phyloP scores from a whole-genome alignment of 1,140 invertebrate species.

The Drosophila setifemur region DNA sequence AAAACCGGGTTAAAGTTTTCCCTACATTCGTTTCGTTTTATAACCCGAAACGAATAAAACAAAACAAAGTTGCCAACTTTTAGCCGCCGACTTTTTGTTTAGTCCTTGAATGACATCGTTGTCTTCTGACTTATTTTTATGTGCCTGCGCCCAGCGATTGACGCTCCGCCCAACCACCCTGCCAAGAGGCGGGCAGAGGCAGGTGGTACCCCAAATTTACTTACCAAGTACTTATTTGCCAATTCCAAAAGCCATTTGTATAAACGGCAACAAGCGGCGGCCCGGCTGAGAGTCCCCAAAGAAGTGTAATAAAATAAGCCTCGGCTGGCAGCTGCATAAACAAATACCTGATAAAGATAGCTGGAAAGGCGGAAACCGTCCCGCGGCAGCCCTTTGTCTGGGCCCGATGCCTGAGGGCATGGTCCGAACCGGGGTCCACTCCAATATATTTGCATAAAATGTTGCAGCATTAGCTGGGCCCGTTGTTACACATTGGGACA shows the following conservation, averaged over 20 bases:
- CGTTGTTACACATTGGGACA: conserved; percentile 47
- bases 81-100: conserved; percentile 54
- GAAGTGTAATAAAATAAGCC: conserved; percentile 73
- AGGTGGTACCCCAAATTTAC: conserved; percentile 64
- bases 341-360: conserved; percentile 70
- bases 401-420: neutral
- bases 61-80: conserved; percentile 72
- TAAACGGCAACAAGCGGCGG: conserved; percentile 39
- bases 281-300: conserved; percentile 13
- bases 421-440: conserved; percentile 16
- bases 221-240: conserved; percentile 79
- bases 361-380: neutral
- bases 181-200: neutral
- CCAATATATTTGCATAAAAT: conserved; percentile 70
- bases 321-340: conserved; percentile 66
- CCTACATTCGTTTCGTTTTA: conserved; percentile 70
- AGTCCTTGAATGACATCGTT: conserved; percentile 68
- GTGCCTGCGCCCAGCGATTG: conserved; percentile 43
- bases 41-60: conserved; percentile 71
- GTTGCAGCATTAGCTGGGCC: conserved; percentile 44
- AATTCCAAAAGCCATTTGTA: conserved; percentile 68
- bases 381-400: neutral
- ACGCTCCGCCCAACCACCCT: neutral
- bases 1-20: conserved; percentile 53
- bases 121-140: conserved; percentile 71